Conservation (phyloP, 1,140 invertebrate genomes). For the Geopemphigus sp. region DNA sequence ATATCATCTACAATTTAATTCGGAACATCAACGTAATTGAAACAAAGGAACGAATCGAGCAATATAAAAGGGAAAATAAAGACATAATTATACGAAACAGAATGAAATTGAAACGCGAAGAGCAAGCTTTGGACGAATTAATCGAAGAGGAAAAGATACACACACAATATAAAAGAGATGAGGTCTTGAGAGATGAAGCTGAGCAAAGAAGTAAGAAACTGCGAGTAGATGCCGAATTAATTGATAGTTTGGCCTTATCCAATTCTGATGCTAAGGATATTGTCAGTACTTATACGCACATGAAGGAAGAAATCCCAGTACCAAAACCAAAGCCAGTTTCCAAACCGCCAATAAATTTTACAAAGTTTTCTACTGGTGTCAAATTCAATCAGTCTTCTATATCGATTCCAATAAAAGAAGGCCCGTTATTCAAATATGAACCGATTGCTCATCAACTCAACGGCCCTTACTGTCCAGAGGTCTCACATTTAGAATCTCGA, state of each 20-base stretch:
- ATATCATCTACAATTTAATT: slow-evolving; percentile 85
- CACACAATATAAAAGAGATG: slow-evolving; percentile 55
- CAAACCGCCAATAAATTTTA: slow-evolving; percentile 56
- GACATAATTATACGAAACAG: slow-evolving; percentile 88
- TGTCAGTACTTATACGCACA: slow-evolving; percentile 56
- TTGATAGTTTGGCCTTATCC: slow-evolving; percentile 92
- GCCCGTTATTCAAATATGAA: slow-evolving; percentile 70
- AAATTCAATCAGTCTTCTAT: slow-evolving; percentile 57
- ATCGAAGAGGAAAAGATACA: slow-evolving; percentile 67
- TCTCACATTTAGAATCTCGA: slow-evolving; percentile 63
- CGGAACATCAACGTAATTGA: slow-evolving; percentile 87
- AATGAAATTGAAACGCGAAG: slow-evolving; percentile 60
- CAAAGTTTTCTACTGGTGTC: slow-evolving; percentile 78
- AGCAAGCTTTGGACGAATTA: slow-evolving; percentile 82
- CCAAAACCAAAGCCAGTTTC: slow-evolving; percentile 54
- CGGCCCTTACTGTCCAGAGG: slow-evolving; percentile 71
- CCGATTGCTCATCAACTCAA: slow-evolving; percentile 62
- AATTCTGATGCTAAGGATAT: slow-evolving; percentile 67
- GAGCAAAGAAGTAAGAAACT: slow-evolving; percentile 81
- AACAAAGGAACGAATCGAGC: slow-evolving; percentile 85
- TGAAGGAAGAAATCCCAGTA: slow-evolving; percentile 53
- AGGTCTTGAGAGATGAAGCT: slow-evolving; percentile 60
- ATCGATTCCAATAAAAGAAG: slow-evolving; percentile 71
- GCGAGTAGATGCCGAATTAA: slow-evolving; percentile 82
- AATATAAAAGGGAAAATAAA: slow-evolving; percentile 91